phyloP scores from a whole-genome alignment of 2,797 vertebrate species.

The Strix occidentalis region DNA sequence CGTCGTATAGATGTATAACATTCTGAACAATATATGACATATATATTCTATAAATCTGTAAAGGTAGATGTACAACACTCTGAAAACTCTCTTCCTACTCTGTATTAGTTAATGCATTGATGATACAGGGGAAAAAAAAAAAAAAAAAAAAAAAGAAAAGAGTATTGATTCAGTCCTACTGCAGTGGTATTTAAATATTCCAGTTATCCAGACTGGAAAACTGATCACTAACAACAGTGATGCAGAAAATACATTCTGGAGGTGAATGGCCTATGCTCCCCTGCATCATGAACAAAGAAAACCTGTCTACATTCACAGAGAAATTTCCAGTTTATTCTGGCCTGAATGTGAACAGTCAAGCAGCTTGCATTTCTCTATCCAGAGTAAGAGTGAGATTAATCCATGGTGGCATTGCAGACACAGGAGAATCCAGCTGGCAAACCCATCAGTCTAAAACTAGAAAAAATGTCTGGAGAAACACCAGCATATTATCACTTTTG shows the following conservation, averaged over 20 bases:
- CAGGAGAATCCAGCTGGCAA: not conserved
- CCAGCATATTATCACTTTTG: not conserved
- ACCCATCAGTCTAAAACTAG: not conserved
- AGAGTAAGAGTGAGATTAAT: not conserved
- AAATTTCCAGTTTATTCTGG: not conserved
- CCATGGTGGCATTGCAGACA: not conserved
- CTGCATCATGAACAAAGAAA: not conserved
- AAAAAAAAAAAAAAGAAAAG: no score
- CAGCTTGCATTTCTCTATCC: not conserved
- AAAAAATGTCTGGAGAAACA: not conserved
- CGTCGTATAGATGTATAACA: fast-evolving
- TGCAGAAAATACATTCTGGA: not conserved
- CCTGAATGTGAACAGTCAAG: not conserved
- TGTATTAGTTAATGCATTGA: not conserved
- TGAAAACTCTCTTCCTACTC: not conserved
- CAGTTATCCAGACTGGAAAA: not conserved
- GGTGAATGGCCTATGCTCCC: not conserved
- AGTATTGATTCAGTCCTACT: fast-evolving
- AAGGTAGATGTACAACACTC: not conserved
- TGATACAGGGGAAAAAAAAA: fast-evolving
- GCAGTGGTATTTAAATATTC: not conserved
- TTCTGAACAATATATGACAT: fast-evolving
- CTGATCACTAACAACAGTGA: not conserved
- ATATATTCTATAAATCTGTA: not conserved
- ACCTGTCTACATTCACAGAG: not conserved